Conservation (phyloP, 2,113 vertebrate genomes). For the Chloroceryle aenea region DNA sequence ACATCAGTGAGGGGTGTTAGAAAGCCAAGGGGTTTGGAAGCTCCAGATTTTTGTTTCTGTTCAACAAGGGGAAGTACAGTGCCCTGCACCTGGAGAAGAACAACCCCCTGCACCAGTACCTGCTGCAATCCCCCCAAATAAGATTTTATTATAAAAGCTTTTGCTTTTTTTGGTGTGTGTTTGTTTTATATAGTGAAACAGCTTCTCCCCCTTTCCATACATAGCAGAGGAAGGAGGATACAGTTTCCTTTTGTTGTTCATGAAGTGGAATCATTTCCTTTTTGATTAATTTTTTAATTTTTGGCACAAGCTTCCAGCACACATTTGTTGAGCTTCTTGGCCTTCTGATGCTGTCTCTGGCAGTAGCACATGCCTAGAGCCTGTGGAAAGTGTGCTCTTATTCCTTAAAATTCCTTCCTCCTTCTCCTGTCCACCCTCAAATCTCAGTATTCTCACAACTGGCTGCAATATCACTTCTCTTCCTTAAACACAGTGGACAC, state of each 20-base stretch:
- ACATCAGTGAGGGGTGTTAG: too few species aligned
- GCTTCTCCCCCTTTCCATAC: neutral
- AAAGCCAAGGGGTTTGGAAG: too few species aligned
- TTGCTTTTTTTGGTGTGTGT: neutral
- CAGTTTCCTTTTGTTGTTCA: neutral
- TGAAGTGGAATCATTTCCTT: neutral
- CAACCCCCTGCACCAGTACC: neutral
- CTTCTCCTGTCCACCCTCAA: conserved; percentile 26
- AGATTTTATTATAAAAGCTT: neutral
- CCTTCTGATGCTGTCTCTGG: neutral
- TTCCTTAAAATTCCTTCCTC: conserved; percentile 23
- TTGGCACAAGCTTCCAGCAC: neutral
- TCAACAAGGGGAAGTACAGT: neutral
- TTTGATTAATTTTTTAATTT: neutral
- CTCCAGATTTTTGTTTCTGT: too few species aligned
- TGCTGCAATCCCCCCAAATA: neutral
- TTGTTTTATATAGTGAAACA: neutral
- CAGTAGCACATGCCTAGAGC: neutral
- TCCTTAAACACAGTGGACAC: neutral
- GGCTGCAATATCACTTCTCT: neutral
- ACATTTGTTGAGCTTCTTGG: neutral
- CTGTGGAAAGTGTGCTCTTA: neutral
- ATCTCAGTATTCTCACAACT: conserved; percentile 16
- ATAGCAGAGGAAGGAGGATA: neutral
- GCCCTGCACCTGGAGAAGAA: neutral